Evolutionary conservation across 2,797 vertebrate genomes (phyloP).

Genomic region (Cryptoprocta ferox): DNA sequence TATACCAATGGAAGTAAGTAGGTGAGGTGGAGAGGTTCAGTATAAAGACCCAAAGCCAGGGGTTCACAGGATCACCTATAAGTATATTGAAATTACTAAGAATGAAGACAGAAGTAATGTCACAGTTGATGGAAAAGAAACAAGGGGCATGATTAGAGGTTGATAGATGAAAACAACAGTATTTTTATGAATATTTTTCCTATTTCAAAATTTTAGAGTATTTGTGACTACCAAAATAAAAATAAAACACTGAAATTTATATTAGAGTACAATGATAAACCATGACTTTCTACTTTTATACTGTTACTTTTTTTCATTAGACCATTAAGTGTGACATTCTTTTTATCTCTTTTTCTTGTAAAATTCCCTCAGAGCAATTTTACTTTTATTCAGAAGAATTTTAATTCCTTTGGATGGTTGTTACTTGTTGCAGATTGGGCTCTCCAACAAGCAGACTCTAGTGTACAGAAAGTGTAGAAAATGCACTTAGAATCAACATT

Average conservation of each 20-base stretch:
- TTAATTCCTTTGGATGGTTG: not conserved
- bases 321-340: not conserved
- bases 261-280: not conserved
- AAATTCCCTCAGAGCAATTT: not conserved
- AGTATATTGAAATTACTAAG: not conserved
- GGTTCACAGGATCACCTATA: not conserved
- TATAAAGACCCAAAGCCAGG: not conserved
- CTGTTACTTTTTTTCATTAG: not conserved
- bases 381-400: constrained; percentile 7
- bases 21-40: not conserved
- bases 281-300: not conserved
- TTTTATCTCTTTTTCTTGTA: not conserved
- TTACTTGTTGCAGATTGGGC: not conserved
- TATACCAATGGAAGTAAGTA: not conserved
- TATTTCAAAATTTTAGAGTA: not conserved
- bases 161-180: not conserved
- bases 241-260: not conserved
- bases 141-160: not conserved
- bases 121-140: not conserved
- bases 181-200: constrained; percentile 24
- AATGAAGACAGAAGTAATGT: not conserved
- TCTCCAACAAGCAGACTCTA: not conserved
- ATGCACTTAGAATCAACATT: not conserved
- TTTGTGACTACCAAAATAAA: constrained; percentile 10
- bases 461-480: not conserved